These are phyloP conservation scores for Plectropomus leopardus DNA, from an alignment of 2,113 vertebrate genomes.

Conservation along the genomic window DNA sequence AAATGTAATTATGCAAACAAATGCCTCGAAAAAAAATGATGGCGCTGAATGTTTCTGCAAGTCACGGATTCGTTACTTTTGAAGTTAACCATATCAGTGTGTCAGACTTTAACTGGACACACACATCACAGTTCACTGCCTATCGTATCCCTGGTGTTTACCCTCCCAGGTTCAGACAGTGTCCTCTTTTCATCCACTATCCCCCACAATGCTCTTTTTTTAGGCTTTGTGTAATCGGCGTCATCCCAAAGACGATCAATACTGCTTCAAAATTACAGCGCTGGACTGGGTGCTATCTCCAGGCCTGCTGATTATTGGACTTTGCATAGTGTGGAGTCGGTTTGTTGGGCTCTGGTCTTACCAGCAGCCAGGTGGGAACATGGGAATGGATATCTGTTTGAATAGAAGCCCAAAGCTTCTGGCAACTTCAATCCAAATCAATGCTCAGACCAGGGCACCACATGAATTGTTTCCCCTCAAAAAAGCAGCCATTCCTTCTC, in stretches of 20 bases:
- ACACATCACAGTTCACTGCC: conserved; percentile 36
- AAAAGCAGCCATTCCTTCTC: conserved; percentile 17
- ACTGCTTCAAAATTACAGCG: conserved; percentile 55
- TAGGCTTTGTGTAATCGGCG: conserved; percentile 57
- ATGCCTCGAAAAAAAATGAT: too few relatives aligned
- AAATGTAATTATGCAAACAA: too few relatives aligned
- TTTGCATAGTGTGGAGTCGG: conserved; percentile 54
- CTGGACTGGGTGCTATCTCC: conserved; percentile 48
- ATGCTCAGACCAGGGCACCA: conserved; percentile 57
- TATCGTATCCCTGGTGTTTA: conserved; percentile 54
- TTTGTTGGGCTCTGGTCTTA: conserved; percentile 55
- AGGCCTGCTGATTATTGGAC: conserved; percentile 63
- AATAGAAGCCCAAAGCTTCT: conserved; percentile 71
- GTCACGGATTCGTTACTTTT: too few relatives aligned
- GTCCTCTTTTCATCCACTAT: conserved; percentile 48
- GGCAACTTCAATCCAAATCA: conserved; percentile 69
- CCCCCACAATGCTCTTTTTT: conserved; percentile 38
- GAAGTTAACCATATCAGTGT: too few relatives aligned
- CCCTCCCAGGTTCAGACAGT: conserved; percentile 34
- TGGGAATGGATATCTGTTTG: conserved; percentile 70
- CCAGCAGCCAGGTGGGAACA: conserved; percentile 70
- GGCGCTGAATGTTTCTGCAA: too few relatives aligned
- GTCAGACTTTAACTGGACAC: conserved; percentile 29
- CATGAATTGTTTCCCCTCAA: conserved; percentile 58
- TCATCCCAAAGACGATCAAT: conserved; percentile 71